Percentiles rank a stretch among this genome's conserved stretches.
phyloP scores from a whole-genome alignment of 2,888 invertebrate species.

The Antheraea yamamai region DNA sequence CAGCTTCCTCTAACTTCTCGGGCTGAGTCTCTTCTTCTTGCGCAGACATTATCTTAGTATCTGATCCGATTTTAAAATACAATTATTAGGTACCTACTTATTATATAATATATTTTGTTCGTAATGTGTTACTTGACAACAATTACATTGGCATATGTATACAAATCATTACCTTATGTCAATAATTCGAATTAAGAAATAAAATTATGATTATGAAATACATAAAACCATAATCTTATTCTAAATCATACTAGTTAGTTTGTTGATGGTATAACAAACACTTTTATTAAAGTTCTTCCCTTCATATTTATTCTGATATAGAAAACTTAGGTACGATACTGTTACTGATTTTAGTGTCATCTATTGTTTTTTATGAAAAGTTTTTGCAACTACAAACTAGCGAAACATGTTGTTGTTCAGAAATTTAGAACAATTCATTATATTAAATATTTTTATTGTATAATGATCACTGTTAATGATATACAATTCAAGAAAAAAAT shows the following conservation, averaged over 20 bases:
- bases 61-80: background rate
- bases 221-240: no score
- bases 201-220: background rate
- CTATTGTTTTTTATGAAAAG: no score
- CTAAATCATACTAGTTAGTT: no score
- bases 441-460: background rate
- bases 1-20: constrained; percentile 67
- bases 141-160: background rate
- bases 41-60: constrained; percentile 31
- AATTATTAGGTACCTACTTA: background rate
- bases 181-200: background rate
- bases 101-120: background rate
- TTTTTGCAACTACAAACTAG: background rate
- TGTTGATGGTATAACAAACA: no score
- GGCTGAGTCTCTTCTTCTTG: constrained; percentile 44
- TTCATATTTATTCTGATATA: no score
- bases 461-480: background rate
- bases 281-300: no score
- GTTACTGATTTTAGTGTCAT: no score
- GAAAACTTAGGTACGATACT: no score
- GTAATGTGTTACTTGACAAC: background rate
- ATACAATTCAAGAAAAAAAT: background rate
- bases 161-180: background rate
- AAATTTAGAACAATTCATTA: background rate
- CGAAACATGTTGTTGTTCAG: background rate